phyloP scores from a whole-genome alignment of 2,888 invertebrate genomes.

The Theretra japonica region DNA sequence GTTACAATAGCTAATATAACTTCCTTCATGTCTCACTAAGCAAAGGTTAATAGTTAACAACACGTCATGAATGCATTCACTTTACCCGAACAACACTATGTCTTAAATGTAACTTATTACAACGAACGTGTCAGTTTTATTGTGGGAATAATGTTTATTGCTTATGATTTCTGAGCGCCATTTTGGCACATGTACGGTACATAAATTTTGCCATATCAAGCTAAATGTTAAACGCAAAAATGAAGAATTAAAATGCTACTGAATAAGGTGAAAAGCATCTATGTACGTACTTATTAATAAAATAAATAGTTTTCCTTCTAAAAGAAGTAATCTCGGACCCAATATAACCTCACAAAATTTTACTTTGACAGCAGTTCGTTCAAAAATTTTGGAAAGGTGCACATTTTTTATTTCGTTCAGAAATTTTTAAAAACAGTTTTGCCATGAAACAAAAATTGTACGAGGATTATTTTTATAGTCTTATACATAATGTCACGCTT shows the following conservation, averaged over 20 bases:
- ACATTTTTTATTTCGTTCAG: neutral
- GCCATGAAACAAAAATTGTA: neutral
- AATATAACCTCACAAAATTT: slow-evolving; percentile 13
- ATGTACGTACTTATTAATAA: slow-evolving; percentile 4
- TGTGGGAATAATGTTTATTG: slow-evolving; percentile 47
- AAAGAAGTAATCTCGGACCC: neutral
- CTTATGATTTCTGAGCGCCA: slow-evolving; percentile 55
- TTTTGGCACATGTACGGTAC: slow-evolving; percentile 48
- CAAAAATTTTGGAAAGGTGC: neutral
- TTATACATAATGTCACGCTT: too few species aligned
- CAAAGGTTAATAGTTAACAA: slow-evolving; percentile 63
- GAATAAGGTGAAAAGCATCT: neutral
- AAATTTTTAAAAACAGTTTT: neutral
- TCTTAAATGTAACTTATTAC: slow-evolving; percentile 49
- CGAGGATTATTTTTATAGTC: too few species aligned
- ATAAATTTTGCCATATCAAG: neutral
- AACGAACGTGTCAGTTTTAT: slow-evolving; percentile 49
- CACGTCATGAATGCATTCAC: slow-evolving; percentile 69
- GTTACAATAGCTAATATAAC: slow-evolving; percentile 81
- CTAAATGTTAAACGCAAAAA: neutral
- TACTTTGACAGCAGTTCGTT: slow-evolving; percentile 9
- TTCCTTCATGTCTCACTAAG: slow-evolving; percentile 79
- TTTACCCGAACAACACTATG: slow-evolving; percentile 62
- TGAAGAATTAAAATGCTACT: neutral
- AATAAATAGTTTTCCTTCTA: neutral